Evolutionary conservation across 2,797 vertebrate species (phyloP).

Genomic region (Squalus acanthias): DNA sequence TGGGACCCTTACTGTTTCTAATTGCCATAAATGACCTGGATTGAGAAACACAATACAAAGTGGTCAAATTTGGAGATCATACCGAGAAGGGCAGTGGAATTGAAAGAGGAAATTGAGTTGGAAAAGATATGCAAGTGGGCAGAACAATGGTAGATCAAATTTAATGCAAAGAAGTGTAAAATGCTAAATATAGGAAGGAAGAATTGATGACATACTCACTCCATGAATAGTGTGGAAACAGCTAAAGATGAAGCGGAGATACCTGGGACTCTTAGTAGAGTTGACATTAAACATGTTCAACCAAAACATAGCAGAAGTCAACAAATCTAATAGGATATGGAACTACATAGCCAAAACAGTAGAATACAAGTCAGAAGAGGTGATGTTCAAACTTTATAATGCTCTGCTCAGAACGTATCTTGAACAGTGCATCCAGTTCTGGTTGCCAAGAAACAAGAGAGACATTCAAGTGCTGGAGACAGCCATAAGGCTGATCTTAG

Average conservation of each 20-base stretch:
- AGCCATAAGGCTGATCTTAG: not conserved
- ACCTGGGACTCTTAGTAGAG: too few species aligned
- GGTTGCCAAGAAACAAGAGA: not conserved
- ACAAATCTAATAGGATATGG: too few species aligned
- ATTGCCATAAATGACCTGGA: not conserved
- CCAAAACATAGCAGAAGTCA: too few species aligned
- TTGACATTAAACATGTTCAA: too few species aligned
- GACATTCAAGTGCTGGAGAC: not conserved
- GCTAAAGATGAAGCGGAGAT: too few species aligned
- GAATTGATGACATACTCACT: not conserved
- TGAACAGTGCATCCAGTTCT: not conserved
- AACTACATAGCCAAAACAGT: too few species aligned
- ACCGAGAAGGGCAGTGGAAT: not conserved
- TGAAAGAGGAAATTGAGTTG: not conserved
- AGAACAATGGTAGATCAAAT: not conserved
- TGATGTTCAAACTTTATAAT: too few species aligned
- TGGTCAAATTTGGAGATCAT: not conserved
- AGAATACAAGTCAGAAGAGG: too few species aligned
- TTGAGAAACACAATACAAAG: not conserved
- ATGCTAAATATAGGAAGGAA: not conserved
- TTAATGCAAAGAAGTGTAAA: not conserved
- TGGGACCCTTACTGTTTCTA: not conserved
- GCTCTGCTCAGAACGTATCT: too few species aligned
- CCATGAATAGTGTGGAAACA: too few species aligned
- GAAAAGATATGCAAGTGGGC: too few species aligned